Conservation (phyloP, 2,797 vertebrate species). For the Mionectes olivaceus region DNA sequence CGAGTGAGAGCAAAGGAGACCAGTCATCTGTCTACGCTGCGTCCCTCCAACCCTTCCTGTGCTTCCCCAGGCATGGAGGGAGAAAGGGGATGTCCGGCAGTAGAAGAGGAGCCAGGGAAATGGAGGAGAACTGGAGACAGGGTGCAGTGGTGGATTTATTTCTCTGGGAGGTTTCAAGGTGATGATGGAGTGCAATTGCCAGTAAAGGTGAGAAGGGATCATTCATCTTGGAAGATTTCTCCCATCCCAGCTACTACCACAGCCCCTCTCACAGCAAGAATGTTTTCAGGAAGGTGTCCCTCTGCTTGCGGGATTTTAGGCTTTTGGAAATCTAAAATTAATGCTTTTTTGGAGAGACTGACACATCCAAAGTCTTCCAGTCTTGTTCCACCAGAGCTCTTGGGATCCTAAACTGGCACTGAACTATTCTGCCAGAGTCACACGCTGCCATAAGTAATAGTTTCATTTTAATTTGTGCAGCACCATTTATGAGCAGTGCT, state of each 20-base stretch:
- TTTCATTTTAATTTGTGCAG: not conserved
- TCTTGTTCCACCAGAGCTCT: not conserved
- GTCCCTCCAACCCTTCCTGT: not conserved
- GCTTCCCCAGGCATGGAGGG: fast-evolving
- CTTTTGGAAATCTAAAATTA: not conserved
- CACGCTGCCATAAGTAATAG: not conserved
- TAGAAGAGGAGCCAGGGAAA: fast-evolving
- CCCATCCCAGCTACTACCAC: not conserved
- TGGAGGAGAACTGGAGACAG: not conserved
- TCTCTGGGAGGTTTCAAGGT: not conserved
- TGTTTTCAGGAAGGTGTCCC: not conserved
- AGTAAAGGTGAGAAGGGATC: not conserved
- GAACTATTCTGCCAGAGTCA: not conserved
- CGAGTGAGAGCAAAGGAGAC: not conserved
- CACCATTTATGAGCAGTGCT: not conserved
- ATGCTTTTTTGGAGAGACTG: not conserved
- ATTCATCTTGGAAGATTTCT: not conserved
- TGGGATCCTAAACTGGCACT: not conserved
- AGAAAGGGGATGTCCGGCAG: not conserved
- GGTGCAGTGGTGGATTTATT: not conserved
- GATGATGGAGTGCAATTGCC: not conserved
- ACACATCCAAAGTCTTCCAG: not conserved
- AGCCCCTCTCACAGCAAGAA: not conserved
- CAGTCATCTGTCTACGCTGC: fast-evolving
- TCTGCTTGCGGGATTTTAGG: not conserved